These are phyloP conservation scores for Coelopa frigida DNA, from an alignment of 1,140 invertebrate genomes.

Conservation along the genomic window DNA sequence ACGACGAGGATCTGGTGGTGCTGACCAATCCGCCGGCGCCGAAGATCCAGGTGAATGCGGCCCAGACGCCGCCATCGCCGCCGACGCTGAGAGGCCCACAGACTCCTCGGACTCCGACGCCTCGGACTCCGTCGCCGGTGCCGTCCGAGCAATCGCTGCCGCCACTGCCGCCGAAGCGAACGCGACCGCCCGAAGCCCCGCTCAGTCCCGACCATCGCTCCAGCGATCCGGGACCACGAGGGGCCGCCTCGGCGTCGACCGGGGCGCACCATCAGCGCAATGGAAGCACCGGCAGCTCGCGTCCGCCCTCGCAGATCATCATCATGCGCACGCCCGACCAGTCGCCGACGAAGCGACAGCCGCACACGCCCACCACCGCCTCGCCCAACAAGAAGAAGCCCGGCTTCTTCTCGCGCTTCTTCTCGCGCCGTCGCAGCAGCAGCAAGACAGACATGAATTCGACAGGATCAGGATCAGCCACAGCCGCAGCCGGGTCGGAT, in stretches of 20 bases:
- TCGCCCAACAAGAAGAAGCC: slow-evolving; percentile 52
- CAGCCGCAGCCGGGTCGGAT: slow-evolving; percentile 10
- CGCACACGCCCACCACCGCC: slow-evolving; percentile 39
- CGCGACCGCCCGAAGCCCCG: slow-evolving; percentile 16
- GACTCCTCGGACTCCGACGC: slow-evolving; percentile 31
- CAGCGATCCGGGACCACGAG: no score
- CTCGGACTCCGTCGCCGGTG: slow-evolving; percentile 31
- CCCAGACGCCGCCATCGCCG: slow-evolving; percentile 30
- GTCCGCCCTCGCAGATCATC: slow-evolving; percentile 44
- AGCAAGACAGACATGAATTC: slow-evolving; percentile 12
- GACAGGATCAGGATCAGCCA: slow-evolving; percentile 15
- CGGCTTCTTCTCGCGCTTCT: slow-evolving; percentile 58
- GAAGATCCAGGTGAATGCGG: slow-evolving; percentile 34
- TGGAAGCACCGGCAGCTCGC: slow-evolving; percentile 30
- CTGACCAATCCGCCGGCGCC: slow-evolving; percentile 45
- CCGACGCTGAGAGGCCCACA: slow-evolving; percentile 28
- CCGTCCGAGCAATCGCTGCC: slow-evolving; percentile 27
- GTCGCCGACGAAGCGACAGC: slow-evolving; percentile 44
- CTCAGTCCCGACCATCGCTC: slow-evolving; percentile 24
- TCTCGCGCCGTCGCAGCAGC: slow-evolving; percentile 48
- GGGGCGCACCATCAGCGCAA: no score
- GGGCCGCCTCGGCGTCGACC: no score
- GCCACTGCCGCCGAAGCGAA: slow-evolving; percentile 32
- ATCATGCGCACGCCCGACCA: slow-evolving; percentile 44
- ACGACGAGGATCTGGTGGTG: slow-evolving; percentile 31